Evolutionary conservation across 2,888 invertebrate species (phyloP), one percentile per base, ranked within the genome.

Genomic region (Rapana venosa): DNA sequence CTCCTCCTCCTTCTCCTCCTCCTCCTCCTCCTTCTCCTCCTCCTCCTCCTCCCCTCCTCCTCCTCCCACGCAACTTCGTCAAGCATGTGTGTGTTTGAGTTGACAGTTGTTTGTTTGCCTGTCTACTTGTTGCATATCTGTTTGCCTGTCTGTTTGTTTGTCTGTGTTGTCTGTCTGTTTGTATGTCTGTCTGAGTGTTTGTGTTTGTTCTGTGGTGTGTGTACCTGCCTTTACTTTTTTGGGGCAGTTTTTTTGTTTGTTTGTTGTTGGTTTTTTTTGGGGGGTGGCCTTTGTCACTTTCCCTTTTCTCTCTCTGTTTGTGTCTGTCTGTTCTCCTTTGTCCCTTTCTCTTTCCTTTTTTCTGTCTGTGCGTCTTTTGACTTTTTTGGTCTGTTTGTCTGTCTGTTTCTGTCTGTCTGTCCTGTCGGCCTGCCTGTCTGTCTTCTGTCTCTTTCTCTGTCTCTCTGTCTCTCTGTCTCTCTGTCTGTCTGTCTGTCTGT

Each of bases 261-360:
- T 8, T 47, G 47, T 47, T 47, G 47, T 47, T 47, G 47, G 47
- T 8, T 47, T 47, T 47, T 47, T 47, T 47, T 47, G n/a, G n/a
- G n/a, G n/a, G n/a, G n/a, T n/a, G n/a, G n/a, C n/a, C 81, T 81
- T 35, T 81, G 20, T 81, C 81, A 35, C 81, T 32, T 11, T 81
- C 35, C 15, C 81, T 36, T 17, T 35, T 81, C 15, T 81, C 81
- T 81, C 81, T 81, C 20, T 32, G 35, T 81, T 6, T 81, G 35
- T 81, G 20, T 81, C 81, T 81, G 17, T 35, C 79, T 81, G 13
- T 79, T 35, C 13, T 35, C 35, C 35, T 81, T 17, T 17, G 35
- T 35, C 81, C 13, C 79, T 35, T 35, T 35, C 79, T 13, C 79
- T 35, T 35, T 81, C 35, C 35, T 15, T 81, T 8, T 36, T 22